Evolutionary conservation across 2,797 vertebrate genomes (phyloP), one percentile per base, ranked within the genome.

Genomic region (Chelon auratus): DNA sequence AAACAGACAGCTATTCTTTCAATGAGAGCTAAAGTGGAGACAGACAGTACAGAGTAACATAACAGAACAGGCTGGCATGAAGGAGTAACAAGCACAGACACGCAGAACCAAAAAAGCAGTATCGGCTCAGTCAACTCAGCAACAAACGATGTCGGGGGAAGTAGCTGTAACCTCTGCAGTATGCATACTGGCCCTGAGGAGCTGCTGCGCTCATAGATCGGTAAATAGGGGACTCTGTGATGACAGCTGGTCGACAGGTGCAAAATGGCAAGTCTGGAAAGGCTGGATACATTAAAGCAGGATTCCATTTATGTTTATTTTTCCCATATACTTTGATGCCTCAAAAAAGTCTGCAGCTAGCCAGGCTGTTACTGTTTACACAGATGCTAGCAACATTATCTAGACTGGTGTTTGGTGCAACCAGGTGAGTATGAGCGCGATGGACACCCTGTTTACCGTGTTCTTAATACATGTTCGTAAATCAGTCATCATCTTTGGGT

Each of bases 71-170:
- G 9, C 30, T 45, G 30, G 24, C 15, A 24, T 56, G 33, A 50
- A 45, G 30, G 47, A 1, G 54, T 50, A 65, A 69, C 40, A 70
- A 56, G 48, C 20, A 69, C 30, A 68, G 70, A 75, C 62, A 60
- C 0, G 57, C 37, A 78, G 63, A 78, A 51, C 40, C 42, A 18
- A 63, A 43, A 18, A 59, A 55, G 64, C 37, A 18, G 5, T 47
- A 45, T 69, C 37, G 42, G 30, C 53, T 55, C 36, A 50, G 60
- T 53, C 3, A 24, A 33, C 37, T 59, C 24, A 13, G 47, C 36
- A n/a, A 24, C 40, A 56, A 52, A 45, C 13, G 1, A 60, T 24
- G 7, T 53, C 24, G 40, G 14, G 42, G 50, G 45, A 50, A 55
- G 37, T 51, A 47, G 39, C 17, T 48, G 9, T 48, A 22, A 52